Conservation (phyloP, 2,113 vertebrate genomes). For the Phalacrocorax pelagicus region DNA sequence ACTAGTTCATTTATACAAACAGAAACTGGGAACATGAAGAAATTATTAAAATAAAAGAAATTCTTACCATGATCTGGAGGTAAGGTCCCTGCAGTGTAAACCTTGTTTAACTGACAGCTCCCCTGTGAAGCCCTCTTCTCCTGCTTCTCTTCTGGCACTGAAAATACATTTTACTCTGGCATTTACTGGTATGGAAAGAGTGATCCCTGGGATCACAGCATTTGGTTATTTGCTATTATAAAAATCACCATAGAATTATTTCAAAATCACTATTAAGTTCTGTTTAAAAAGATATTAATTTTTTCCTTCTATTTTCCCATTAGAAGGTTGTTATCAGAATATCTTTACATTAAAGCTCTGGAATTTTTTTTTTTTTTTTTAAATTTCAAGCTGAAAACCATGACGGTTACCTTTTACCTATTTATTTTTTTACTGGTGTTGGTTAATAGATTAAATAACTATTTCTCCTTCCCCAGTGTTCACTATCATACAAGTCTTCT, state of each 20-base stretch:
- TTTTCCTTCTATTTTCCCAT: not conserved
- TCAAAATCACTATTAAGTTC: not conserved
- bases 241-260: not conserved
- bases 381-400: not conserved
- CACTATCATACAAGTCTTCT: not conserved
- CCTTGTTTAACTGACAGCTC: not conserved
- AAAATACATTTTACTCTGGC: not conserved
- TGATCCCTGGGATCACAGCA: not conserved
- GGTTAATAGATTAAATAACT: not conserved
- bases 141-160: not conserved
- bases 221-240: not conserved
- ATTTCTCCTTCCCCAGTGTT: not conserved
- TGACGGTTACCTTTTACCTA: not conserved
- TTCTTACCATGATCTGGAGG: not conserved
- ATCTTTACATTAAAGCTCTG: accelerated
- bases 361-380: not conserved
- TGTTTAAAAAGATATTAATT: not conserved
- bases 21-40: accelerated
- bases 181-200: not conserved
- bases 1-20: not conserved
- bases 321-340: not conserved
- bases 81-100: not conserved
- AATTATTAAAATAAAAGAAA: not conserved
- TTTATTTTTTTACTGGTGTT: not conserved
- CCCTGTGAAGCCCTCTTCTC: not conserved